Conservation (phyloP, 2,113 vertebrate genomes). For the Scophthalmus maximus region DNA sequence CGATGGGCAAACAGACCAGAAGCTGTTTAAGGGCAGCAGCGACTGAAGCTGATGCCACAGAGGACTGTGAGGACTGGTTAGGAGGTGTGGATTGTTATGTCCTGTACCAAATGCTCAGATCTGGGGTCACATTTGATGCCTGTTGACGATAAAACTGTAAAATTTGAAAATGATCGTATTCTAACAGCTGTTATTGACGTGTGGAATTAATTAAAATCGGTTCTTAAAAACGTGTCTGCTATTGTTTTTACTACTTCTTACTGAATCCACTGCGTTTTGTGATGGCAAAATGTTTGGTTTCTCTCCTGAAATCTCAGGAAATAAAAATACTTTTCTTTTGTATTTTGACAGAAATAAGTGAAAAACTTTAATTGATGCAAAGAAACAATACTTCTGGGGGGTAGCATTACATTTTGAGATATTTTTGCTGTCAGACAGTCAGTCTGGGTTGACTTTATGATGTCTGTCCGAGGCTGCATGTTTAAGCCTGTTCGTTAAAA, state of each 20-base stretch:
- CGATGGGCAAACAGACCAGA: constrained; percentile 59
- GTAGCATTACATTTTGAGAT: too few species aligned
- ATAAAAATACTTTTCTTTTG: neutral
- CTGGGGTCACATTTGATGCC: constrained; percentile 73
- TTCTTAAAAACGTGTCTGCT: constrained; percentile 77
- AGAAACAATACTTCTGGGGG: too few species aligned
- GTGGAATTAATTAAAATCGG: constrained; percentile 85
- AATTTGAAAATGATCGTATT: constrained; percentile 78
- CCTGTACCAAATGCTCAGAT: constrained; percentile 72
- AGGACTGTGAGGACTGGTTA: constrained; percentile 49
- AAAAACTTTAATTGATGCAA: too few species aligned
- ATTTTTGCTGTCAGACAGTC: too few species aligned
- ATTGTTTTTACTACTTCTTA: too few species aligned
- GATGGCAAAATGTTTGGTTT: too few species aligned
- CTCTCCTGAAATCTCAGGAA: neutral
- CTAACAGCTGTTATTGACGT: constrained; percentile 85
- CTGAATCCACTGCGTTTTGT: too few species aligned
- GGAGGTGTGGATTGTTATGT: constrained; percentile 59
- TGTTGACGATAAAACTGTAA: constrained; percentile 80
- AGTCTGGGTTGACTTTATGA: too few species aligned
- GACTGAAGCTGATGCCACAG: constrained; percentile 57
- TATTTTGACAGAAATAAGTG: too few species aligned
- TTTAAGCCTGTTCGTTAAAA: too few species aligned
- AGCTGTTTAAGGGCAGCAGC: constrained; percentile 54
- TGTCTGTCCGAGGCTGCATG: too few species aligned